Base-by-base conservation (phyloP, 2,797 vertebrate species). In the Hyperoplus lanceolatus region DNA sequence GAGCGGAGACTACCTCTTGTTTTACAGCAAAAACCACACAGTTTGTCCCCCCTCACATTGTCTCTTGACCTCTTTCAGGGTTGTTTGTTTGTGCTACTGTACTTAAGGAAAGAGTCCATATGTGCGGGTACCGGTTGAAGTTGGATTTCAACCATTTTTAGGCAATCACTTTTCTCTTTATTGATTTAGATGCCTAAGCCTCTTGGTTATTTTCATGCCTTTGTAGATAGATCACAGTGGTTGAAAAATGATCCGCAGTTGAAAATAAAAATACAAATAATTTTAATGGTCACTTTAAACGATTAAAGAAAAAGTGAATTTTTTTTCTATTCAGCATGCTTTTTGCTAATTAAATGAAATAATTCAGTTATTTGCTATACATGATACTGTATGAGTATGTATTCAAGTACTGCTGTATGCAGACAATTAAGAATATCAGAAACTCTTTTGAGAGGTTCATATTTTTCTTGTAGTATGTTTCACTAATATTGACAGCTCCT, bases 351-450 rank as follows among this genome's bases (percentile, higher is more conserved):
- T 93, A 93, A 94, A 95, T 92, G 87, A 95, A 95, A 94, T 95
- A 94, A 94, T 95, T 94, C 92, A 94, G 92, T 94, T 95, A 95
- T 95, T 94, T 94, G 94, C 93, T 93, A 95, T 94, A 94, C 94
- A 95, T 93, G 87, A 95, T 95, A 95, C 95, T 95, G 94, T 95
- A 95, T 95, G 93, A 94, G 94, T 95, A 95, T 95, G 91, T 94
- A 91, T 94, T 92, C 89, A 90, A 94, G 94, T 95, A 95, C 94
- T 95, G 94, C 94, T 94, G 89, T 95, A 93, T 95, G 94, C 95
- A 95, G 95, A 95, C 92, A 92, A 92, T 92, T 93, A 88, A 93
- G 89, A 93, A 93, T 90, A 90, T 90, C 86, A 81, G 90, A 91
- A 93, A 94, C 92, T 94, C 89, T 89, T 90, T 90, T 90, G 78